These are phyloP conservation scores for Mantis religiosa DNA, from an alignment of 2,888 invertebrate genomes.

Conservation along the genomic window DNA sequence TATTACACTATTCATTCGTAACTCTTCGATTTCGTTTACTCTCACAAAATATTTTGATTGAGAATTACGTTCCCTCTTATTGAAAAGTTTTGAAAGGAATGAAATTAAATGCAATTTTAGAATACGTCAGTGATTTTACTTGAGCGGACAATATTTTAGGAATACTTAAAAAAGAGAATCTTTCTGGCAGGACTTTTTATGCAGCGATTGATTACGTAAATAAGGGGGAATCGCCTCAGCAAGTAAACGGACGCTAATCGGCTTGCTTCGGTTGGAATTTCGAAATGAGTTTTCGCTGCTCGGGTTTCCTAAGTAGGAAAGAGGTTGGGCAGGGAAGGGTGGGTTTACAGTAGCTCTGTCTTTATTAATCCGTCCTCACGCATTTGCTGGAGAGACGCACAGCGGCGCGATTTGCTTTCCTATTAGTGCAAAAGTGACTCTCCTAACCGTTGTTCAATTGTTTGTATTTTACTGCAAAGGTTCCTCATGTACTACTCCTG, in stretches of 20 bases:
- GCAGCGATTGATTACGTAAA: constrained; percentile 5
- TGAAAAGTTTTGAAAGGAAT: background rate
- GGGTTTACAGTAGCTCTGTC: constrained; percentile 7
- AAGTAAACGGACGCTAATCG: constrained; percentile 18
- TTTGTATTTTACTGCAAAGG: too few species aligned
- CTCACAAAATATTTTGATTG: background rate
- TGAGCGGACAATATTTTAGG: background rate
- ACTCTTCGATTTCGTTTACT: background rate
- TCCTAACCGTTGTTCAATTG: background rate
- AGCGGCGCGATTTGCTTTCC: background rate
- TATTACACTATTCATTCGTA: too few species aligned
- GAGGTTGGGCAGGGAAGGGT: background rate
- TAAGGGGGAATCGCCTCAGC: background rate
- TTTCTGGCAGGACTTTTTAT: background rate
- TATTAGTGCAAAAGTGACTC: background rate
- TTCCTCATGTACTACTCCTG: too few species aligned
- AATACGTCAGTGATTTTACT: background rate
- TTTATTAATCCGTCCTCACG: constrained; percentile 11
- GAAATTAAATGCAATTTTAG: background rate
- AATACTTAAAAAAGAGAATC: background rate
- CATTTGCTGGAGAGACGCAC: background rate
- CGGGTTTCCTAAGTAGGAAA: constrained; percentile 5
- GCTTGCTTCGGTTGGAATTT: constrained; percentile 23
- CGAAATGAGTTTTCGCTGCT: constrained; percentile 23
- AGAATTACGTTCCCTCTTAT: background rate